A percentile compares a stretch with the other conserved stretches of the same genome.
Evolutionary conservation across 2,888 invertebrate genomes (phyloP).

Genomic region (Limnephilus auricula): DNA sequence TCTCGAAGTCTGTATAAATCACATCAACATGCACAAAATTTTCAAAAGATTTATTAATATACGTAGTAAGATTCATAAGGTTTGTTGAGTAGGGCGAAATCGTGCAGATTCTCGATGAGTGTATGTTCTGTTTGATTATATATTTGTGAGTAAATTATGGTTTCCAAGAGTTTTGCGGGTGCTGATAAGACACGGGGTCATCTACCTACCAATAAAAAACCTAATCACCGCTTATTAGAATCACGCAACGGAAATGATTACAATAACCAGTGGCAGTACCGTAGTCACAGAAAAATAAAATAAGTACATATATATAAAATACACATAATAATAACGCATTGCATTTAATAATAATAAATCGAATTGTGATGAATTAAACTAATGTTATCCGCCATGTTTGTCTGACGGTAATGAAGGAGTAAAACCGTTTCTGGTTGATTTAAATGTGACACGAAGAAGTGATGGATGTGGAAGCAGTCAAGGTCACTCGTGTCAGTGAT

Average conservation of each 20-base stretch:
- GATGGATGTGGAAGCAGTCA: background rate
- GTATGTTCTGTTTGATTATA: too few relatives aligned
- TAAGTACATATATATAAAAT: background rate
- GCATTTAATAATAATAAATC: background rate
- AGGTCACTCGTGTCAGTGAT: background rate
- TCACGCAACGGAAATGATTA: background rate
- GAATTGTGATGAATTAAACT: background rate
- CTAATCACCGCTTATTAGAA: background rate
- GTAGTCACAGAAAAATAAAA: background rate
- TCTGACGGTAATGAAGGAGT: background rate
- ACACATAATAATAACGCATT: background rate
- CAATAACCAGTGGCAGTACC: background rate
- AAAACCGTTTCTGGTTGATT: background rate
- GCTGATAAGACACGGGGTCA: too few relatives aligned
- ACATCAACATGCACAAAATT: too few relatives aligned
- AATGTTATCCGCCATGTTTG: background rate
- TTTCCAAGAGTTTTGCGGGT: too few relatives aligned
- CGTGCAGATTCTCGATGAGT: too few relatives aligned
- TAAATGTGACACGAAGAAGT: background rate
- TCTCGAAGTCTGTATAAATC: too few relatives aligned
- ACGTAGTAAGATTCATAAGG: too few relatives aligned
- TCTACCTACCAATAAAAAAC: too few relatives aligned
- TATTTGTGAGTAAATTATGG: too few relatives aligned
- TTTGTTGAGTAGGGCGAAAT: too few relatives aligned
- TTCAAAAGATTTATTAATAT: too few relatives aligned